phyloP scores from a whole-genome alignment of 2,797 vertebrate genomes.

The Chaunax sp. region DNA sequence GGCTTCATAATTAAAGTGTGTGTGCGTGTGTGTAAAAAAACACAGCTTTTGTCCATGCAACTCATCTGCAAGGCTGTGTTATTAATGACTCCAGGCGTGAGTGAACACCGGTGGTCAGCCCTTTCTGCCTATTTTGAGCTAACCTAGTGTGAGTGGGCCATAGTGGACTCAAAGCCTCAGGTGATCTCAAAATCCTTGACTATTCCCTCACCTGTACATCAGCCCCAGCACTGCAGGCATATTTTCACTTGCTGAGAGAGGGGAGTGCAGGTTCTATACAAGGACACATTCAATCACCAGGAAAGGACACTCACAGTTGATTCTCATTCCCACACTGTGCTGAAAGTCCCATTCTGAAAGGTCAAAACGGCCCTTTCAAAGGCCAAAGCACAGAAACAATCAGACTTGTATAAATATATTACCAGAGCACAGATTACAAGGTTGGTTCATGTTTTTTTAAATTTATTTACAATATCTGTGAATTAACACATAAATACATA shows the following conservation, averaged over 20 bases:
- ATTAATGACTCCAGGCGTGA: constrained; percentile 77
- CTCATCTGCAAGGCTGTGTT: constrained; percentile 65
- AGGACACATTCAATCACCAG: constrained; percentile 69
- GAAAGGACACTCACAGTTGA: constrained; percentile 61
- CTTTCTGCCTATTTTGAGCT: constrained; percentile 77
- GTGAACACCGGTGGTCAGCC: constrained; percentile 62
- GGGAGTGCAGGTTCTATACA: constrained; percentile 56
- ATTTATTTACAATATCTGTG: not conserved
- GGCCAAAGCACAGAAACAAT: constrained; percentile 27
- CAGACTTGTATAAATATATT: constrained; percentile 14
- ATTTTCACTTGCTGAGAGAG: constrained; percentile 49
- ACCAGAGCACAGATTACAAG: not conserved
- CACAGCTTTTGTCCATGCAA: constrained; percentile 21
- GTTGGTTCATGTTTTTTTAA: not conserved
- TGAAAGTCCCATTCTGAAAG: constrained; percentile 44
- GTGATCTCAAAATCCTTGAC: constrained; percentile 66
- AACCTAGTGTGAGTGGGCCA: constrained; percentile 67
- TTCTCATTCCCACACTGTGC: constrained; percentile 14
- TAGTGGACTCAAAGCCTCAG: constrained; percentile 70
- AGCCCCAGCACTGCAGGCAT: constrained; percentile 49
- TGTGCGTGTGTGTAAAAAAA: constrained; percentile 20
- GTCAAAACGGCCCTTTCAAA: constrained; percentile 21
- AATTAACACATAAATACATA: constrained; percentile 7
- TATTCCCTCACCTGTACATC: constrained; percentile 73
- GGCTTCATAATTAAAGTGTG: constrained; percentile 65